A percentile compares a stretch with the other conserved stretches of the same genome.
phyloP scores from a whole-genome alignment of 2,113 vertebrate genomes.

The Thunnus maccoyii region DNA sequence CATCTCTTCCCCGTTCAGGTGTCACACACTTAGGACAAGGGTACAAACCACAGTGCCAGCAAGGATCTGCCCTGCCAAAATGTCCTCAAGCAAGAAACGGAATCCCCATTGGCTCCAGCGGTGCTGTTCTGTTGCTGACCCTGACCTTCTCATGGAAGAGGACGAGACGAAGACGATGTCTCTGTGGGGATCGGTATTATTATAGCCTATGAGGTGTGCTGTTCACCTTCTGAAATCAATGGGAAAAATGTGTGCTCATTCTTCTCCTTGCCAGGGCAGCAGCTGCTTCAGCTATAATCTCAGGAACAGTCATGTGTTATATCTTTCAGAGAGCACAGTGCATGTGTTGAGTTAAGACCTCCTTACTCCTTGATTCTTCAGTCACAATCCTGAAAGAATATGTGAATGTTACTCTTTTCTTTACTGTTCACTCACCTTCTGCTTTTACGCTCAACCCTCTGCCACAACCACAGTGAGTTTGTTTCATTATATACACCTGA shows the following conservation, averaged over 20 bases:
- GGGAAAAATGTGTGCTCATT: slow-evolving; percentile 16
- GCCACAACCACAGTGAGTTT: not conserved
- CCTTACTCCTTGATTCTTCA: not conserved
- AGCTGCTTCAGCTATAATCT: slow-evolving; percentile 16
- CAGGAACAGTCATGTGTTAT: not conserved
- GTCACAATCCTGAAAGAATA: not conserved
- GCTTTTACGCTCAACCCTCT: not conserved
- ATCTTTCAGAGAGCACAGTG: not conserved
- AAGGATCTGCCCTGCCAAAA: slow-evolving; percentile 19
- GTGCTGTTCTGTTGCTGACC: slow-evolving; percentile 44
- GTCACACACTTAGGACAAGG: slow-evolving; percentile 5
- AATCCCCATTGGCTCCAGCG: slow-evolving; percentile 26
- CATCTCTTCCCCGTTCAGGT: slow-evolving; percentile 1
- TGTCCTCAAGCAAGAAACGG: slow-evolving; percentile 28
- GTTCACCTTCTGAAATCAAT: slow-evolving; percentile 51
- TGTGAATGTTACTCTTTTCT: not conserved
- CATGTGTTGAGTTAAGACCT: not conserved
- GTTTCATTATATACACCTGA: slow-evolving; percentile 2
- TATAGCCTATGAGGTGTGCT: slow-evolving; percentile 26
- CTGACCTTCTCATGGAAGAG: slow-evolving; percentile 48
- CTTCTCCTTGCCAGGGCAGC: slow-evolving; percentile 13
- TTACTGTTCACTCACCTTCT: not conserved
- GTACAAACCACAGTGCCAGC: slow-evolving; percentile 8
- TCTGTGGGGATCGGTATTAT: slow-evolving; percentile 43
- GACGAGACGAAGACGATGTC: slow-evolving; percentile 23